Evolutionary conservation across 30 jellyfish, hydroid and myxozoan species (phyloP).

Genomic region (Chironex yamaguchii): DNA sequence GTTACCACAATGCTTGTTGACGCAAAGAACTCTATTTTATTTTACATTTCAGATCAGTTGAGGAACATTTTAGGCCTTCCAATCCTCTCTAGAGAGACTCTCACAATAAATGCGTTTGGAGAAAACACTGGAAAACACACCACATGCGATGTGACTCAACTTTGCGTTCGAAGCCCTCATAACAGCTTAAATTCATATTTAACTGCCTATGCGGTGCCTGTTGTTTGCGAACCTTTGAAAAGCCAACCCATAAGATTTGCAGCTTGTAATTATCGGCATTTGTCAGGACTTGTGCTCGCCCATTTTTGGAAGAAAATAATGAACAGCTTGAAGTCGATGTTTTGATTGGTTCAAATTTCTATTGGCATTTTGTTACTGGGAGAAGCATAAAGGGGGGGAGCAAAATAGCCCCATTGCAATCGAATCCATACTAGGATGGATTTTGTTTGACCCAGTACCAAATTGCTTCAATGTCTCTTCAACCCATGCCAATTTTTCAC

Average conservation of each 20-base stretch:
- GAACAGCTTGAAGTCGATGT: no score
- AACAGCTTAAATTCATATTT: background rate
- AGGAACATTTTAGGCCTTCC: constrained; percentile 48
- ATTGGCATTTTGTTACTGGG: constrained; percentile 22
- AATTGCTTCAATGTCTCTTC: no score
- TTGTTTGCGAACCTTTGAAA: constrained; percentile 53
- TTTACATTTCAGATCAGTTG: background rate
- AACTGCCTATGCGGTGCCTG: constrained; percentile 38
- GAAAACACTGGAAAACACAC: background rate
- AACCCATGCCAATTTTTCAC: no score
- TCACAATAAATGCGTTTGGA: constrained; percentile 39
- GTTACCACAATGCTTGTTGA: no score
- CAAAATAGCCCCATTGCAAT: background rate
- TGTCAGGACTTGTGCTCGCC: constrained; percentile 14
- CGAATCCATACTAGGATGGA: constrained; percentile 27
- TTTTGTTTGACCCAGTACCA: constrained; percentile 22
- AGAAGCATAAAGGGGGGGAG: background rate
- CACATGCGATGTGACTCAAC: constrained; percentile 33
- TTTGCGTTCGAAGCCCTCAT: constrained; percentile 37
- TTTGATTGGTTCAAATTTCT: constrained; percentile 8
- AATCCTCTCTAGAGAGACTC: constrained; percentile 21
- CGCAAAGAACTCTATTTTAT: no score
- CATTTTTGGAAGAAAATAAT: no score
- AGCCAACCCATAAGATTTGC: constrained; percentile 43
- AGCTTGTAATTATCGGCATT: constrained; percentile 30